Percentiles rank a stretch among this genome's conserved stretches.
Conservation (phyloP, 2,888 invertebrate species). For the Leptura quadrifasciata region DNA sequence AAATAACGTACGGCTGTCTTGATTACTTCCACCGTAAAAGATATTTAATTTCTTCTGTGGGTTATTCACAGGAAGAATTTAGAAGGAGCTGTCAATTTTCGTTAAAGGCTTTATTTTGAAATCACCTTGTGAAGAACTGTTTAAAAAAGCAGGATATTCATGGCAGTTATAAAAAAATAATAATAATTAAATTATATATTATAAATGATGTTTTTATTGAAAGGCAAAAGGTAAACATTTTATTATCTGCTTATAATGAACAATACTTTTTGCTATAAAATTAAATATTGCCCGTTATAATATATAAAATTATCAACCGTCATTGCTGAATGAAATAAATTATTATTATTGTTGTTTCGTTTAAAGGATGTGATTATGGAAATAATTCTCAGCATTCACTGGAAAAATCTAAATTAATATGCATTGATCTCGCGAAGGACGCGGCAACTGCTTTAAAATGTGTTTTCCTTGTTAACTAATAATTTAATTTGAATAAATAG, state of each 20-base stretch:
- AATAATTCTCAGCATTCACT: neutral
- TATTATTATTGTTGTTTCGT: neutral
- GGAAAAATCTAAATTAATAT: neutral
- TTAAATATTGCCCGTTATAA: neutral
- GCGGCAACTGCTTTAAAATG: neutral
- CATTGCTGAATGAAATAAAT: neutral
- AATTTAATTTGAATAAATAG: neutral
- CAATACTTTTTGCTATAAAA: neutral
- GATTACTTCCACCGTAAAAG: too few species aligned
- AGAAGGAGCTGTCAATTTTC: too few species aligned
- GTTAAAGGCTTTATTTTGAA: too few species aligned
- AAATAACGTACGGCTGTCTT: too few species aligned
- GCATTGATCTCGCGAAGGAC: conserved; percentile 8
- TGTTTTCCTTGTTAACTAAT: neutral
- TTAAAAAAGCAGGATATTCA: too few species aligned
- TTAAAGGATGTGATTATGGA: neutral
- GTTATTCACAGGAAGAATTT: too few species aligned
- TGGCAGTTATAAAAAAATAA: too few species aligned
- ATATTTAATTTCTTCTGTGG: too few species aligned
- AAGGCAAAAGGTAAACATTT: neutral
- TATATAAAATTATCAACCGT: neutral
- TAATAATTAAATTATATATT: too few species aligned
- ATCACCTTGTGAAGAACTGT: too few species aligned
- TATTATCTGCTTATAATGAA: neutral
- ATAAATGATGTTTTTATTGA: too few species aligned